These are phyloP conservation scores for Chelmon rostratus DNA, from an alignment of 2,797 vertebrate species.

Conservation along the genomic window DNA sequence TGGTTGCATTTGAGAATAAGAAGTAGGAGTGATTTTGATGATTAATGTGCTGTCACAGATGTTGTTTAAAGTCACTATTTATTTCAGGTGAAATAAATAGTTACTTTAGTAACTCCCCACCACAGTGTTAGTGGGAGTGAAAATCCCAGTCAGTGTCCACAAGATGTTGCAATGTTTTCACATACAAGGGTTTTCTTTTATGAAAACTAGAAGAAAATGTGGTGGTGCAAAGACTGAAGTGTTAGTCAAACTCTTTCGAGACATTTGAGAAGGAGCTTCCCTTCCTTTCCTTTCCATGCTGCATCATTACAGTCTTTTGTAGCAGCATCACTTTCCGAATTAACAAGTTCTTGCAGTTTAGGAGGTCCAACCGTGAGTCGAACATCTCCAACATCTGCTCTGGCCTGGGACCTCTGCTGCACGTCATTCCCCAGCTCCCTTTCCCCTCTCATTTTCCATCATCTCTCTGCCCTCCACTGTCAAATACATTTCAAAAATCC, in stretches of 20 bases:
- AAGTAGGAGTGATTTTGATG: not conserved
- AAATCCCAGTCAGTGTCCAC: not conserved
- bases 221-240: not conserved
- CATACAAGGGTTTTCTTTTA: not conserved
- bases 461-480: not conserved
- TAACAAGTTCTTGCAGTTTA: no score
- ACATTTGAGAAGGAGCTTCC: not conserved
- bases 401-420: not conserved
- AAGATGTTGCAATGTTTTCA: not conserved
- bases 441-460: not conserved
- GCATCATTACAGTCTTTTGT: not conserved
- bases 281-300: not conserved
- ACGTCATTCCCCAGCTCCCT: not conserved
- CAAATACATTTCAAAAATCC: not conserved
- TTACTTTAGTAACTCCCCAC: no score
- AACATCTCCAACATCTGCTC: not conserved
- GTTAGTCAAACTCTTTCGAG: not conserved
- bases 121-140: not conserved
- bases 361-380: not conserved
- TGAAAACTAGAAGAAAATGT: not conserved
- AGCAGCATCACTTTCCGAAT: not conserved
- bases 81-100: no score
- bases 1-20: slow-evolving; percentile 1
- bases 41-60: not conserved
- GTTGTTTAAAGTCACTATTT: not conserved